A percentile compares a stretch with the other conserved stretches of the same genome.
phyloP scores from a whole-genome alignment of 2,113 vertebrate species.

The Atherinomorus stipes region DNA sequence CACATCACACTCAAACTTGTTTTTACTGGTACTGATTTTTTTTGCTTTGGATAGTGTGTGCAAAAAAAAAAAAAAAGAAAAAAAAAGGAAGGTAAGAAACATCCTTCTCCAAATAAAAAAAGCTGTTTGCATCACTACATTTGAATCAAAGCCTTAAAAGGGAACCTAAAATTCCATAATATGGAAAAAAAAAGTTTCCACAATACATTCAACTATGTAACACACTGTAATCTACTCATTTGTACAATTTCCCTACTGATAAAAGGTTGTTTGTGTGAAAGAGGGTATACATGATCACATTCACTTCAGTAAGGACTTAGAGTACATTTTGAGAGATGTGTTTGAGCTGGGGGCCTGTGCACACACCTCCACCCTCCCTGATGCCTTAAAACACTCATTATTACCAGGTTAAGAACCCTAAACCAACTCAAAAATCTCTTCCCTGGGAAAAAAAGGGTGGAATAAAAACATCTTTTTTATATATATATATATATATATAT shows the following conservation, averaged over 20 bases:
- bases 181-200: conserved; percentile 53
- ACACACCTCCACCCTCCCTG: conserved; percentile 41
- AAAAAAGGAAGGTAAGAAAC: background rate
- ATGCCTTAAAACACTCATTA: conserved; percentile 47
- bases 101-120: too few species aligned
- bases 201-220: conserved; percentile 69
- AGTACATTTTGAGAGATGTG: conserved; percentile 39
- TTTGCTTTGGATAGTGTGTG: conserved; percentile 18
- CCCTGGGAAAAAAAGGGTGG: conserved; percentile 61
- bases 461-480: conserved; percentile 79
- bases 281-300: conserved; percentile 40
- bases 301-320: conserved; percentile 43
- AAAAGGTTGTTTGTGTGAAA: conserved; percentile 38
- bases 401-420: conserved; percentile 51
- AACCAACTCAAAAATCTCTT: conserved; percentile 60
- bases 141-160: conserved; percentile 28
- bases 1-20: conserved; percentile 11
- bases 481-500: conserved; percentile 55
- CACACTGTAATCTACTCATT: conserved; percentile 43
- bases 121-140: conserved; percentile 1
- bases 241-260: conserved; percentile 19
- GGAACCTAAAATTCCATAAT: conserved; percentile 51
- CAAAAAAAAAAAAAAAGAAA: conserved; percentile 17
- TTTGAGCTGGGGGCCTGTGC: conserved; percentile 73
- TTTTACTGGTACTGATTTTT: background rate